Evolutionary conservation across 2,888 invertebrate genomes (phyloP), one percentile per base, ranked within the genome.

Genomic region (Hololepta plana): DNA sequence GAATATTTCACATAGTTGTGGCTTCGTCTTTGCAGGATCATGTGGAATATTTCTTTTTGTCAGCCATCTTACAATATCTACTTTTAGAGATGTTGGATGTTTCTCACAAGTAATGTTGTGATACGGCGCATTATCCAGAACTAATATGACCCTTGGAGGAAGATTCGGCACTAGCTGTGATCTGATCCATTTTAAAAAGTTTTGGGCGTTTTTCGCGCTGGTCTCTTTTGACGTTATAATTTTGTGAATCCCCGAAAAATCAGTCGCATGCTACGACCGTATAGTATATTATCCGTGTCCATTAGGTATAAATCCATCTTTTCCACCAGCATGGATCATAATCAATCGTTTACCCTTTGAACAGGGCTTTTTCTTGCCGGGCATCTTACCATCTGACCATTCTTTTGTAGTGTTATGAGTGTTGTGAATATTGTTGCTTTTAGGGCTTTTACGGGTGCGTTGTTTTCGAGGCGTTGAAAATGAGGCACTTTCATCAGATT

Each of bases 91-190:
- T 5, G 9, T 2, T n/a, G 11, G 15, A 10, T 15, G 19, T 20
- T 12, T 32, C n/a, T 24, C 16, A n/a, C n/a, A 6, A 11, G 12
- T 14, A 5, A 26, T 19, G 19, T 40, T 44, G 21, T 42, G 39
- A 27, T 42, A 39, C 2, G 41, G 34, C 1, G 44, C 42, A 30
- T 44, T 6, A 20, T 34, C 33, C 10, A 35, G 20, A 10, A 35
- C 31, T n/a, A 34, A 12, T 9, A 28, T 32, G 16, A 38, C 34
- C 23, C 37, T 38, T 3, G 33, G 31, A 12, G 38, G 38, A 15
- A 45, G 15, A 26, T 44, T 44, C 2, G 44, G 44, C 2, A 42
- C 29, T 14, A 44, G 27, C 27, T 41, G 33, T 5, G 29, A 35
- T n/a, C 27, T 24, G 2, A 44, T 20, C 41, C 42, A 43, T 31